Percentiles rank a stretch among this genome's conserved stretches.
phyloP scores from a whole-genome alignment of 2,888 invertebrate genomes.

The Silvanus unidentatus region DNA sequence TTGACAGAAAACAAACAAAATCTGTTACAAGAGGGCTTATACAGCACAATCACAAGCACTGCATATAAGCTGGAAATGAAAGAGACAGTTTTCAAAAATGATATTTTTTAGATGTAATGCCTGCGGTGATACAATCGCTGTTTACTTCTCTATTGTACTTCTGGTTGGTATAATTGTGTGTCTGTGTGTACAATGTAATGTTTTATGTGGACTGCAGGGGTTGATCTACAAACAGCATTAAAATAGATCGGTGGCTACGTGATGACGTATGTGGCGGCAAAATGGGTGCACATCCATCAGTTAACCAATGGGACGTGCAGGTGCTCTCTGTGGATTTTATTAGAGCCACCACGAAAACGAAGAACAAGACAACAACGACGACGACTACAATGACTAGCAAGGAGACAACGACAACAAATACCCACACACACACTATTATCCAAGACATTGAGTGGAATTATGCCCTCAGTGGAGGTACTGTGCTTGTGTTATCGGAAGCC shows the following conservation, averaged over 20 bases:
- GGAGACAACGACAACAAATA: no score
- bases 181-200: constrained; percentile 4
- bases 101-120: constrained; percentile 2
- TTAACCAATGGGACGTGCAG: constrained; percentile 1
- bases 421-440: no score
- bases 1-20: constrained; percentile 2
- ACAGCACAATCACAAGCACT: no score
- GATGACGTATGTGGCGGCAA: neutral
- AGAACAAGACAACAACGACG: no score
- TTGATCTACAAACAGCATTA: neutral
- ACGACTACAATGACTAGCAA: no score
- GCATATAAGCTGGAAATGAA: neutral
- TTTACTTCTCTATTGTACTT: neutral
- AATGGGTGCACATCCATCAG: neutral
- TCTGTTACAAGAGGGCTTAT: neutral
- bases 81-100: constrained; percentile 6
- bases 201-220: neutral
- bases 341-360: no score
- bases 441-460: no score
- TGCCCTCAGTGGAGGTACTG: no score
- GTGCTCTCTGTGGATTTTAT: neutral
- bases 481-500: no score
- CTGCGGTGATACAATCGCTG: neutral
- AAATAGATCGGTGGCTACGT: neutral
- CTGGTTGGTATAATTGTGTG: no score